Conservation (phyloP, 2,797 vertebrate species). For the Sebastes matsubarae region DNA sequence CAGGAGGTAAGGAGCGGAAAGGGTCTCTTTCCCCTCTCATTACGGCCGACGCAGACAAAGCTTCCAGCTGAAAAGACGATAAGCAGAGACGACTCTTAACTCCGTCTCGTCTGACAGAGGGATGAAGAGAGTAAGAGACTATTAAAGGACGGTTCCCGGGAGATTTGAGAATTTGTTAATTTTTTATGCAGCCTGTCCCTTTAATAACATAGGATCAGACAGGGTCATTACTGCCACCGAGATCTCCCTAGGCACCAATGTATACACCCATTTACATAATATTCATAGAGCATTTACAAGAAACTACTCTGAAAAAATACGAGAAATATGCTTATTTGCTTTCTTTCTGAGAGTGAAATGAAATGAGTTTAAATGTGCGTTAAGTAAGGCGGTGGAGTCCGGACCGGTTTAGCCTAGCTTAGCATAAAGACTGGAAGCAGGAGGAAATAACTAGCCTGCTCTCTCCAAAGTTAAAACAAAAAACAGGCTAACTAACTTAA, state of each 20-base stretch:
- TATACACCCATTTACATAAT: background rate
- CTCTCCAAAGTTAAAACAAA: background rate
- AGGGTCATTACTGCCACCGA: constrained; percentile 10
- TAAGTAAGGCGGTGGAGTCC: background rate
- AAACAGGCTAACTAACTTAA: background rate
- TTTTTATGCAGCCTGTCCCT: background rate
- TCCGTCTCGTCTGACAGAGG: constrained; percentile 47
- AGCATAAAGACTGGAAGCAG: background rate
- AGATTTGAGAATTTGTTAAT: constrained; percentile 11
- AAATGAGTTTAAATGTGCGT: background rate
- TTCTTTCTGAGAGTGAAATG: background rate
- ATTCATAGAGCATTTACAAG: background rate
- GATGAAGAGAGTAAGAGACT: constrained; percentile 27
- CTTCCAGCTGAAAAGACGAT: constrained; percentile 55
- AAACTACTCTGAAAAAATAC: background rate
- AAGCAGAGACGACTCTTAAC: constrained; percentile 40
- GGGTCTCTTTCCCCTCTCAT: constrained; percentile 58
- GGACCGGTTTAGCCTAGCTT: background rate
- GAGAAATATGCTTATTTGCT: background rate
- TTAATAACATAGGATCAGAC: background rate
- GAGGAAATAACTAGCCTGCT: background rate
- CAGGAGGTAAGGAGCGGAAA: constrained; percentile 38
- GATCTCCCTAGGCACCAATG: background rate
- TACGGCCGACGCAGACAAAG: constrained; percentile 56
- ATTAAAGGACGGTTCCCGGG: constrained; percentile 33